Base-by-base conservation (phyloP, 2,797 vertebrate genomes). In the Fundulus diaphanus region DNA sequence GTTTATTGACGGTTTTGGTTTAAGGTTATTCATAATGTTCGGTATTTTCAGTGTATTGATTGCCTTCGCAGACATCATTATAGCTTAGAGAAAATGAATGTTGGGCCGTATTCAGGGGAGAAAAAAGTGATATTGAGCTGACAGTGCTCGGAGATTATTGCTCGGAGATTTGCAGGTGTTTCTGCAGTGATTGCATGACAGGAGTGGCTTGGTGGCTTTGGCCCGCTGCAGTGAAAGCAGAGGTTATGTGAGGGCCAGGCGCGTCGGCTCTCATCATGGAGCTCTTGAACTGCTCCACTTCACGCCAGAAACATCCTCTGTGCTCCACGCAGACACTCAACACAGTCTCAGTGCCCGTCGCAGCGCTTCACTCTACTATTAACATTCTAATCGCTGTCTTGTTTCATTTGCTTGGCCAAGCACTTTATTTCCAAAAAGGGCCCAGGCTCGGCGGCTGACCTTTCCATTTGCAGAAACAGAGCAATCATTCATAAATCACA, bases 401-500 rank as follows among this genome's bases (percentile, higher is more conserved):
- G 87, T 90, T 88, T 82, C 77, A 79, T 90, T 88, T 87, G 86
- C 84, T 86, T 80, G 77, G 80, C 82, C 72, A 66, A 74, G 79
- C 78, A 73, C 82, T 89, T 84, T 82, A 77, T 89, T 85, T 79
- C 75, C 56, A 70, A 67, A 87, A 85, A 56, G 75, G 79, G 67
- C 65, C 48, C 1, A 56, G 77, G 75, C 83, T 74, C 70, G 3
- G 40, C 1, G n/a, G 56, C 65, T 91, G 91, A 92, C 92, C 90
- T 92, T 93, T 91, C 78, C 82, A 63, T 90, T 89, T 76, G 81
- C 85, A 82, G 90, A 77, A 87, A 86, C 75, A 8, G 74, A 79
- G 83, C 87, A 90, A 87, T 91, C 89, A 82, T 90, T 92, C 88
- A 89, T 82, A 87, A 90, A 89, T 90, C 86, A 83, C 86, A 74